Evolutionary conservation across 2,888 invertebrate species (phyloP).

Genomic region (Anorthoa munda): DNA sequence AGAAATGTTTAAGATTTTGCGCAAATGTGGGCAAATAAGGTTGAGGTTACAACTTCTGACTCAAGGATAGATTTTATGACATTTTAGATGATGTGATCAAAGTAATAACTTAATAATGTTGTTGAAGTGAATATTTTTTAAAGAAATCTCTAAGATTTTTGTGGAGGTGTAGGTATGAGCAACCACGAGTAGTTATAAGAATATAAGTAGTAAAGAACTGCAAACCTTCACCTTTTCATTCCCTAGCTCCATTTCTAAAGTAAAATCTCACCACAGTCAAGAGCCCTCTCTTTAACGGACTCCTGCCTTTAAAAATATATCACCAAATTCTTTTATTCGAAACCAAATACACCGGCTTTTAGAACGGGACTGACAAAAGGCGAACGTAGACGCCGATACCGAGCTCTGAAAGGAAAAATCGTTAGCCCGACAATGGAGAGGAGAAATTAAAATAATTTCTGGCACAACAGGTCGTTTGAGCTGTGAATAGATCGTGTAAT

Average conservation of each 20-base stretch:
- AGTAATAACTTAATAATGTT: too few species aligned
- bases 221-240: conserved; percentile 25
- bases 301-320: conserved; percentile 55
- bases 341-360: conserved; percentile 63
- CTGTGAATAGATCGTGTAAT: conserved; percentile 58
- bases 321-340: conserved; percentile 60
- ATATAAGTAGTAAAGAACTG: conserved; percentile 1
- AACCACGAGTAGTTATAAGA: neutral
- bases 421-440: conserved; percentile 55
- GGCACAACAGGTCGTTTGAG: conserved; percentile 60
- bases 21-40: too few species aligned
- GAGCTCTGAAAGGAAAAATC: conserved; percentile 56
- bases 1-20: neutral
- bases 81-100: too few species aligned
- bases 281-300: conserved; percentile 47
- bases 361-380: conserved; percentile 58
- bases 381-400: conserved; percentile 49
- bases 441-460: conserved; percentile 66
- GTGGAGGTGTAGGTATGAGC: neutral
- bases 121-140: neutral
- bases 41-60: too few species aligned
- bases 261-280: conserved; percentile 29
- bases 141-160: neutral
- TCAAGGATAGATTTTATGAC: too few species aligned
- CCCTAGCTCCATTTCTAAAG: conserved; percentile 31